phyloP scores from a whole-genome alignment of 2,797 vertebrate genomes.

The Falco concolor region DNA sequence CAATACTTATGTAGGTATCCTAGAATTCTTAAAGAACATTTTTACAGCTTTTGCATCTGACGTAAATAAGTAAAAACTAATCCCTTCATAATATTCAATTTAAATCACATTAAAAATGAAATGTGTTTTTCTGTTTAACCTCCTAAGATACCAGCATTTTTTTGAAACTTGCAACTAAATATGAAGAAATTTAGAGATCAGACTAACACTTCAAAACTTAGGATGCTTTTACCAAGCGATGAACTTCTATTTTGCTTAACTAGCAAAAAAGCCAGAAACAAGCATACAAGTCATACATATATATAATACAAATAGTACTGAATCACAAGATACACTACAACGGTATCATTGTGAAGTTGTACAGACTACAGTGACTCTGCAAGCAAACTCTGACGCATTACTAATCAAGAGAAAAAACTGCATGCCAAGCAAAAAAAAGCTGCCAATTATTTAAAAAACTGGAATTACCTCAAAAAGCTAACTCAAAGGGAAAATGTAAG shows the following conservation, averaged over 20 bases:
- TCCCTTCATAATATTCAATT: not conserved
- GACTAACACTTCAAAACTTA: not conserved
- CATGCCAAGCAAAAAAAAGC: not conserved
- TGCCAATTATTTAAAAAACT: not conserved
- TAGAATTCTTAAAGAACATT: not conserved
- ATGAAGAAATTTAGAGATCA: not conserved
- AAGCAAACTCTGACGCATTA: not conserved
- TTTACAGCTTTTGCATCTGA: not conserved
- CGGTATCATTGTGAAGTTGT: not conserved
- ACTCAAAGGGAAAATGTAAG: not conserved
- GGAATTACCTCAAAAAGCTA: not conserved
- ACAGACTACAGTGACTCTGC: accelerated
- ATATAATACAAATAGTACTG: not conserved
- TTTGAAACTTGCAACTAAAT: not conserved
- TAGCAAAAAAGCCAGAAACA: not conserved
- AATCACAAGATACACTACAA: not conserved
- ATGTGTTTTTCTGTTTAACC: not conserved
- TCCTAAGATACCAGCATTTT: not conserved
- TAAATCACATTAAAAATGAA: not conserved
- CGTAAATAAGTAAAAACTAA: not conserved
- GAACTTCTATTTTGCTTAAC: not conserved
- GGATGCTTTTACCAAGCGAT: not conserved
- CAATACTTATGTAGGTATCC: not conserved
- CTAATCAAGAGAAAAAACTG: not conserved
- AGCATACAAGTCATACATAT: not conserved